phyloP scores from a whole-genome alignment of 2,113 vertebrate genomes.

The Thomomys bottae region DNA sequence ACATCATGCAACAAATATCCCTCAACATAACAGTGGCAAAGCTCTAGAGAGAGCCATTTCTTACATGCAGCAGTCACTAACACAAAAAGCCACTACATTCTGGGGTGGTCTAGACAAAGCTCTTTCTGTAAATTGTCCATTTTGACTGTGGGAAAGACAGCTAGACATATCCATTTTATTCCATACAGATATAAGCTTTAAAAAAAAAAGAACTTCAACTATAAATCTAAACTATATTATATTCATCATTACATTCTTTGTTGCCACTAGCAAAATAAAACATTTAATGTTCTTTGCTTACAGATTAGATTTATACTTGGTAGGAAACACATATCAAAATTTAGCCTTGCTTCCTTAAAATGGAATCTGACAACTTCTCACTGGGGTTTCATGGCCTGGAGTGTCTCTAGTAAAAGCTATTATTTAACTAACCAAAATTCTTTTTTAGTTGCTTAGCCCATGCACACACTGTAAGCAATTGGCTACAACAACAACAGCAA shows the following conservation, averaged over 20 bases:
- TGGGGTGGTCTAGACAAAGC: conserved; percentile 47
- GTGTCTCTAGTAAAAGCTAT: conserved; percentile 37
- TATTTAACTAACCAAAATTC: conserved; percentile 39
- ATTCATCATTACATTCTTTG: conserved; percentile 64
- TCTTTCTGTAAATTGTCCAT: conserved; percentile 29
- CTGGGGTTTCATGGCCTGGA: background rate
- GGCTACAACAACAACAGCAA: background rate
- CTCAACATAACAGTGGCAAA: background rate
- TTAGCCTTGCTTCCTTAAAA: conserved; percentile 54
- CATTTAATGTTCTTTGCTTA: conserved; percentile 57
- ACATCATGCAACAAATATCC: conserved; percentile 46
- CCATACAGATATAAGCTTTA: conserved; percentile 51
- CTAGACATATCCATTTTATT: conserved; percentile 52
- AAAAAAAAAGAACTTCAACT: conserved; percentile 50
- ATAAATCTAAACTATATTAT: conserved; percentile 66
- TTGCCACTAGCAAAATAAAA: conserved; percentile 72
- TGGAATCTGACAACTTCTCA: conserved; percentile 45
- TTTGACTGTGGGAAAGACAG: conserved; percentile 11
- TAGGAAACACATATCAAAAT: conserved; percentile 63
- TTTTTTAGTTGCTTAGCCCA: conserved; percentile 26
- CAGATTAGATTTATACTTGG: conserved; percentile 32
- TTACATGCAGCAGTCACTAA: background rate
- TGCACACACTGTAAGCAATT: conserved; percentile 17
- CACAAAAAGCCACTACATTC: conserved; percentile 40
- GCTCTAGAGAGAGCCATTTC: conserved; percentile 19